Base-by-base conservation (phyloP, 2,888 invertebrate species). In the Cancer borealis region DNA sequence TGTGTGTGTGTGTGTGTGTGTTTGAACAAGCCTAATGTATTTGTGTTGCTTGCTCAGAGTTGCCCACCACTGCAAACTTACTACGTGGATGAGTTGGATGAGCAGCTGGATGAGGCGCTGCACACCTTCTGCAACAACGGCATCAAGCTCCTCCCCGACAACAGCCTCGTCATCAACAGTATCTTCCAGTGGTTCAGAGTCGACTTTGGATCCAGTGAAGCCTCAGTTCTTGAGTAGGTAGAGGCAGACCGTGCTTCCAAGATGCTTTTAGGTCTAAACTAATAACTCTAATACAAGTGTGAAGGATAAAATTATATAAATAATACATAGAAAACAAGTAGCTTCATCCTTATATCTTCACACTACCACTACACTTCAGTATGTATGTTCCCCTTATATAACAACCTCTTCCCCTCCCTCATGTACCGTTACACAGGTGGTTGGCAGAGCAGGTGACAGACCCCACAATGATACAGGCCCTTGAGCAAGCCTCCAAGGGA, bases 161-260 rank as follows among this genome's bases (percentile, higher is more conserved):
- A 47, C 79, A 84, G 88, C n/a, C 88, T 94, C 14, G 14, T 90
- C 94, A 88, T 94, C 90, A 94, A 92, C 94, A 90, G 89, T 26
- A 94, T 94, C 79, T 94, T 94, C 84, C 14, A 94, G 46, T 94
- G 94, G 94, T 94, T 94, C 92, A 94, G 92, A 5, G 49, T 73
- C 5, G 94, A 94, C 88, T 94, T 94, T 84, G 94, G 79, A 12
- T 21, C 88, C 89, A 89, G 84, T 2, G 92, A 94, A 90, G 21
- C 45, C 8, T 46, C 79, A 0, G 89, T 88, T 0, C 89, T 94
- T 12, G 92, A 90, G 94, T 94, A 30, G 6, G 91, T 49, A 47
- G 12, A 46, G 3, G 3, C n/a, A 21, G n/a, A 12, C 4, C n/a
- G 6, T 88, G 39, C 30, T 30, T 39, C 17, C 30, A 30, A 4